Percentiles rank a stretch among this genome's conserved stretches.
phyloP scores from a whole-genome alignment of 2,888 invertebrate species.

The Lycaena phlaeas region DNA sequence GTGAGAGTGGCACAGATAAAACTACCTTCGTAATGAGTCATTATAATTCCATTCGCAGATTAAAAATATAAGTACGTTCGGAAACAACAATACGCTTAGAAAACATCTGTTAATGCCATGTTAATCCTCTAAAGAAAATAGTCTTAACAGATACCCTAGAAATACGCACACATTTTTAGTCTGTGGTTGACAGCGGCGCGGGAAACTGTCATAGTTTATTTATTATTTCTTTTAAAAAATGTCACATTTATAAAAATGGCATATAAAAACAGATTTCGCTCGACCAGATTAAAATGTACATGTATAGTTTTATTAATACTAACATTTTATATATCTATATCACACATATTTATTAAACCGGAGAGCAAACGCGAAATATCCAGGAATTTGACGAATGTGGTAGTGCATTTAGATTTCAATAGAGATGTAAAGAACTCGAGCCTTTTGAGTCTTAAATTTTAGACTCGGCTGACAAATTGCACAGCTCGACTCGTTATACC shows the following conservation, averaged over 20 bases:
- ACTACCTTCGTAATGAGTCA: no score
- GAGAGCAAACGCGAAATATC: background rate
- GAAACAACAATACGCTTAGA: no score
- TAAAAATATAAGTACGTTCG: no score
- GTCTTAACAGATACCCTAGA: background rate
- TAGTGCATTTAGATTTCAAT: slow-evolving; percentile 90
- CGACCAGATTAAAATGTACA: background rate
- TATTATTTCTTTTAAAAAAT: background rate
- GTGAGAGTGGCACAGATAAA: no score
- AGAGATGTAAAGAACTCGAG: no score
- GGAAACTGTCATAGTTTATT: background rate
- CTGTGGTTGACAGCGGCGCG: background rate
- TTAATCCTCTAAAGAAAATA: background rate
- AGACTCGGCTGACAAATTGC: no score
- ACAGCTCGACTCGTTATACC: no score
- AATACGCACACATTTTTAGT: background rate
- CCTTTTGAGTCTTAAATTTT: no score
- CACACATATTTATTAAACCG: background rate
- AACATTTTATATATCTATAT: background rate
- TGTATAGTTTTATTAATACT: background rate
- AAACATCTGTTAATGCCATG: no score
- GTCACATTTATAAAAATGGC: background rate
- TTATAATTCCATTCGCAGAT: no score
- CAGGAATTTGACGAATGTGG: slow-evolving; percentile 54
- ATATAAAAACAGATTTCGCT: background rate